A percentile compares a stretch with the other conserved stretches of the same genome.
Evolutionary conservation across 2,113 vertebrate species (phyloP).

Genomic region (Tachysurus vachellii): DNA sequence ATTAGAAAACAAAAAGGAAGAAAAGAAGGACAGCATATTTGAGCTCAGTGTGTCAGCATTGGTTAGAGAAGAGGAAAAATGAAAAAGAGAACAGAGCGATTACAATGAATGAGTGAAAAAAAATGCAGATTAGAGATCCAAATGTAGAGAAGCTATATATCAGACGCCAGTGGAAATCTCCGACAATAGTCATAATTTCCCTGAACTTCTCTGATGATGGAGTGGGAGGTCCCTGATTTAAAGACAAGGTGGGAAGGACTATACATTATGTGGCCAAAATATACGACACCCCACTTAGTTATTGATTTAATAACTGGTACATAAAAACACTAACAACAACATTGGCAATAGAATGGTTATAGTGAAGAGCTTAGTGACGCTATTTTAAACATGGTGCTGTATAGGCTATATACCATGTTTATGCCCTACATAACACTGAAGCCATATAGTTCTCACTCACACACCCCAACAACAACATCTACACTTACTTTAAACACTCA

Average conservation of each 20-base stretch:
- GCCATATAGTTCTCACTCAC: not conserved
- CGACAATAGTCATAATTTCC: not conserved
- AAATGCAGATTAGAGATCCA: not conserved
- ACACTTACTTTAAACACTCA: slow-evolving; percentile 70
- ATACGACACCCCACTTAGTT: not conserved
- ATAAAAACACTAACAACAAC: not conserved
- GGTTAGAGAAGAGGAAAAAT: slow-evolving; percentile 4
- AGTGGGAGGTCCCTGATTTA: not conserved
- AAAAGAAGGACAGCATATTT: slow-evolving; percentile 54
- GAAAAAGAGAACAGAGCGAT: not conserved
- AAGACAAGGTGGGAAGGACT: not conserved
- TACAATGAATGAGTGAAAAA: not conserved
- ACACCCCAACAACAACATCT: slow-evolving; percentile 41
- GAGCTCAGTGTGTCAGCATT: slow-evolving; percentile 27
- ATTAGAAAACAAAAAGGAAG: slow-evolving; percentile 77
- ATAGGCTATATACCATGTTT: not conserved
- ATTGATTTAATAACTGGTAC: not conserved
- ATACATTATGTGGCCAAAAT: not conserved
- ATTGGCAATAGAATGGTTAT: not conserved
- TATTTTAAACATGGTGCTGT: too few relatives aligned
- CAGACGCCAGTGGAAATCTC: not conserved
- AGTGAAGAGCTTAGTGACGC: too few relatives aligned
- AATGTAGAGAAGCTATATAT: not conserved
- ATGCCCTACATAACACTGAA: not conserved
- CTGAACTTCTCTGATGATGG: not conserved